Conservation (phyloP, 2,797 vertebrate species). For the Poecile montanus region DNA sequence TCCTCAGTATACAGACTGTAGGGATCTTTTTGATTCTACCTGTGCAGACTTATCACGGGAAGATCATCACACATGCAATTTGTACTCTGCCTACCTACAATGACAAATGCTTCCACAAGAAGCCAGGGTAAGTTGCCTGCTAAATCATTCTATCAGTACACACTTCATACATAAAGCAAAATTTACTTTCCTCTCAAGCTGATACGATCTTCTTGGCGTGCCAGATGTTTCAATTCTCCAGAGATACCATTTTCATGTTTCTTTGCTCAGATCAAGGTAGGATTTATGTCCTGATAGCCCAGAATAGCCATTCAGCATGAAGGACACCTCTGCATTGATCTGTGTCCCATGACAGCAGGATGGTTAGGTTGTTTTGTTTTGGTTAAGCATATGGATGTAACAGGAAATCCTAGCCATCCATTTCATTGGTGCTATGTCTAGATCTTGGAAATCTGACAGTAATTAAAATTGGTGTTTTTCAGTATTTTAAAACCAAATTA, state of each 20-base stretch:
- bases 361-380: neutral
- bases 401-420: neutral
- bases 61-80: neutral
- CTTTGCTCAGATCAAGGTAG: neutral
- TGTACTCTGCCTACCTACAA: neutral
- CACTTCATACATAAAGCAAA: neutral
- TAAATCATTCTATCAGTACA: neutral
- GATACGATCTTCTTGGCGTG: fast-evolving
- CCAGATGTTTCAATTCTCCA: neutral
- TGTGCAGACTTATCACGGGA: fast-evolving
- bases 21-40: neutral
- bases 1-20: neutral
- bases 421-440: neutral
- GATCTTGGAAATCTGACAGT: neutral
- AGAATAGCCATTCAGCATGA: neutral
- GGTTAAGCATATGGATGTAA: neutral
- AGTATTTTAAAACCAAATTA: neutral
- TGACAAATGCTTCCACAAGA: neutral
- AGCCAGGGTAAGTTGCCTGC: neutral
- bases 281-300: fast-evolving
- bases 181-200: neutral
- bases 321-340: neutral
- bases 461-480: fast-evolving
- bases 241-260: neutral
- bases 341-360: neutral